phyloP scores from a whole-genome alignment of 2,113 vertebrate species.

The Myodes glareolus region DNA sequence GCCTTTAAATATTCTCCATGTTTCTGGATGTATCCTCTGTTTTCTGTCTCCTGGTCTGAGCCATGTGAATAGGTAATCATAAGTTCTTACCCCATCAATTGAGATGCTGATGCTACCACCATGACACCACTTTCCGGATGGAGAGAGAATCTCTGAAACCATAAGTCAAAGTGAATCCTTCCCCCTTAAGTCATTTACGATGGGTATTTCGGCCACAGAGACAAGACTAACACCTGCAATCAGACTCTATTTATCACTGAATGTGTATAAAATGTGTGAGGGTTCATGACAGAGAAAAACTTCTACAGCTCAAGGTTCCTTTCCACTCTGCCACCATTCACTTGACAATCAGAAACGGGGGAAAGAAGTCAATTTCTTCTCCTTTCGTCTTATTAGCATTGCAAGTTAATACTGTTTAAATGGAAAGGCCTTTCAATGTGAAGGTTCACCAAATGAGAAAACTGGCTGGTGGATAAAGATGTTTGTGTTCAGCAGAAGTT shows the following conservation, averaged over 20 bases:
- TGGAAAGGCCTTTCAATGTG: constrained; percentile 4
- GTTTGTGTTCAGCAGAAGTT: not conserved
- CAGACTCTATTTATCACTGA: constrained; percentile 84
- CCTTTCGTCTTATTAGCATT: constrained; percentile 13
- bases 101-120: not conserved
- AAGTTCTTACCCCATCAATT: not conserved
- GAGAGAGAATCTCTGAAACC: not conserved
- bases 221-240: not conserved
- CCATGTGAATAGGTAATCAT: not conserved
- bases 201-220: not conserved
- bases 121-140: not conserved
- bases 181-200: not conserved
- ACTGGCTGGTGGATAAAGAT: not conserved
- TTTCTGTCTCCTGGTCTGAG: not conserved
- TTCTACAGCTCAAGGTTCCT: constrained; percentile 48
- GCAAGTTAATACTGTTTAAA: constrained; percentile 67
- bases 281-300: constrained; percentile 36
- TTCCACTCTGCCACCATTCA: constrained; percentile 65
- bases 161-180: not conserved
- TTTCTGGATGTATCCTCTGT: not conserved
- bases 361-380: constrained; percentile 20
- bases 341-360: constrained; percentile 73
- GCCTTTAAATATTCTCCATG: not conserved
- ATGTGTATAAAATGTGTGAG: constrained; percentile 68
- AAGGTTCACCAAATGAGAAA: not conserved